Evolutionary conservation across 2,113 vertebrate species (phyloP), one percentile per base, ranked within the genome.

Genomic region (Seriola aureovittata): DNA sequence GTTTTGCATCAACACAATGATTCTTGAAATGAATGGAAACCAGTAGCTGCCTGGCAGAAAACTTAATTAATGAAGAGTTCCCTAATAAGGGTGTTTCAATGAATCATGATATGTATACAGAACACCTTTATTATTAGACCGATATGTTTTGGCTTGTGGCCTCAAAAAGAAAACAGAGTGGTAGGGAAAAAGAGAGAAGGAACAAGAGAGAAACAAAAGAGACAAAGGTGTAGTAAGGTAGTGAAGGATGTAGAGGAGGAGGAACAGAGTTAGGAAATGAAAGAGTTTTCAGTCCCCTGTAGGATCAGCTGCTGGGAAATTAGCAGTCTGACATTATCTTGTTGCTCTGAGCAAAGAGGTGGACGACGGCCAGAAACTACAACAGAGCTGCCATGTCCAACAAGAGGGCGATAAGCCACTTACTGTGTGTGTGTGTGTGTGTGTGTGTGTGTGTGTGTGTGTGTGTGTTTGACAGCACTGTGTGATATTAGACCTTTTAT

Each of bases 251-350:
- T 0, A 40, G 34, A 58, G 16, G 38, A 38, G 38, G 38, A 38
- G 8, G 38, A 38, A 38, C 6, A 8, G 54, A 48, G 50, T 11
- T 4, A 46, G 11, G 4, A 67, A 55, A 19, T 0, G 32, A 54
- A 23, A 73, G 44, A 73, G 75, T 21, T 58, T 57, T 50, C 14
- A 54, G 34, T 29, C 21, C 7, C 44, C 48, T 23, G 57, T 50
- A 80, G 60, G 71, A 88, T 76, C 82, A 74, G 52, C 40, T 29
- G 78, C 78, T 82, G 75, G 78, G 81, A 78, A 83, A 88, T 88
- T 67, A 85, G 71, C 60, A 64, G 67, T 12, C 42, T 89, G 88
- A 91, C 88, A 85, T 89, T 88, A 87, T 91, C 81, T 85, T 54
- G 81, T 81, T 81, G 75, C 87, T 80, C 52, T 60, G 78, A 88